phyloP scores from a whole-genome alignment of 2,888 invertebrate genomes.

The Polymixis flavicincta region DNA sequence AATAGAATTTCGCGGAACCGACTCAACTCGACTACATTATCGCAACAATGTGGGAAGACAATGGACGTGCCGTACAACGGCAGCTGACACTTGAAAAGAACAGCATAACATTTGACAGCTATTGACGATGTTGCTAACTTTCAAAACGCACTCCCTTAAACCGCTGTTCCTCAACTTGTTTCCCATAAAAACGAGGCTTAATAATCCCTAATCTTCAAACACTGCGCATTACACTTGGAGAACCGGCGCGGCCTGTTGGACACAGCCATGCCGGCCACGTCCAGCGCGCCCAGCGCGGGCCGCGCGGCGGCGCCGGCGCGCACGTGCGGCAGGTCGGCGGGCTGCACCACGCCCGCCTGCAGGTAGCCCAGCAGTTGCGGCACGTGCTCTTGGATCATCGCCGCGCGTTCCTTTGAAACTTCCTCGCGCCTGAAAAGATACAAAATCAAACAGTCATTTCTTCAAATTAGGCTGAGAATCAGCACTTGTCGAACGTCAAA shows the following conservation, averaged over 20 bases:
- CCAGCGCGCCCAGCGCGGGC: slow-evolving; percentile 47
- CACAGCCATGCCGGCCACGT: slow-evolving; percentile 66
- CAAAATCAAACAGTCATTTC: no score
- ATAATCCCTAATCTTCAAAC: slow-evolving; percentile 74
- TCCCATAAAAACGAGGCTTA: background rate
- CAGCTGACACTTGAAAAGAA: no score
- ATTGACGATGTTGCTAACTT: background rate
- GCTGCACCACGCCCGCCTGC: slow-evolving; percentile 88
- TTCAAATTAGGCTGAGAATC: no score
- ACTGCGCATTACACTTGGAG: slow-evolving; percentile 83
- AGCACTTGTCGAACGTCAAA: no score
- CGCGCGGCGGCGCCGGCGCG: slow-evolving; percentile 57
- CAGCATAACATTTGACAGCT: background rate
- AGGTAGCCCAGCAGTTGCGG: slow-evolving; percentile 90
- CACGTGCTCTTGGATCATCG: slow-evolving; percentile 90
- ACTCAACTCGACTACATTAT: no score
- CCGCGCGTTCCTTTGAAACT: slow-evolving; percentile 89
- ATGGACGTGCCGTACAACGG: no score
- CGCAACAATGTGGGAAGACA: no score
- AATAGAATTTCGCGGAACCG: no score
- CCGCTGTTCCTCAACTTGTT: background rate
- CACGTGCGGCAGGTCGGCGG: slow-evolving; percentile 81
- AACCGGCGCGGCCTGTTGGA: slow-evolving; percentile 57
- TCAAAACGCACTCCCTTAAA: no score
- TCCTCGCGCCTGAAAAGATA: slow-evolving; percentile 81